Evolutionary conservation across 2,888 invertebrate species (phyloP).

Genomic region (Isotomurus palustris): DNA sequence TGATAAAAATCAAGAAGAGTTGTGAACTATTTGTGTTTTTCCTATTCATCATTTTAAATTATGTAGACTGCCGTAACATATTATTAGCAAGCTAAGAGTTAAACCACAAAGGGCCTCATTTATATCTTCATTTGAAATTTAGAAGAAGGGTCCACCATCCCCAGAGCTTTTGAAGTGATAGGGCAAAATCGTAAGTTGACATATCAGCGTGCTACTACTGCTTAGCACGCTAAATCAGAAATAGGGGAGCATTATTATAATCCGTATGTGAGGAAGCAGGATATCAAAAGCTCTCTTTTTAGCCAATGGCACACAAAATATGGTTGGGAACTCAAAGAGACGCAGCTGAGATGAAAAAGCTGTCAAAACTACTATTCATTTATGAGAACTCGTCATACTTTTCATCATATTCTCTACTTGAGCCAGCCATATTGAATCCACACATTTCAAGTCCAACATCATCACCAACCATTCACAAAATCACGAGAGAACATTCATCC

Average conservation of each 20-base stretch:
- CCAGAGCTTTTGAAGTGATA: too few species aligned
- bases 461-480: neutral
- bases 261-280: constrained; percentile 12
- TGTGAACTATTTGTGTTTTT: too few species aligned
- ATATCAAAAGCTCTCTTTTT: constrained; percentile 39
- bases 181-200: neutral
- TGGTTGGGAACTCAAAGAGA: constrained; percentile 24
- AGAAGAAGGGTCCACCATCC: too few species aligned
- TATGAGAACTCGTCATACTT: constrained; percentile 26
- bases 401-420: constrained; percentile 8
- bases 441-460: neutral
- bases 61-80: too few species aligned
- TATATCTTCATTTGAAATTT: too few species aligned
- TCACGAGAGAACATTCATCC: neutral
- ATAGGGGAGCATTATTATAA: constrained; percentile 36
- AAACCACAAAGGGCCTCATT: too few species aligned
- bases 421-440: constrained; percentile 15
- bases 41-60: too few species aligned
- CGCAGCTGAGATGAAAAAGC: constrained; percentile 43
- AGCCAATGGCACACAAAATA: constrained; percentile 41
- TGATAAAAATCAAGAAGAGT: too few species aligned
- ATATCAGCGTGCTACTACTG: neutral
- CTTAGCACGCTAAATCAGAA: constrained; percentile 32
- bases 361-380: constrained; percentile 44
- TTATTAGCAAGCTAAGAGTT: too few species aligned